phyloP scores from a whole-genome alignment of 1,140 invertebrate species.

The Geopemphigus sp. region DNA sequence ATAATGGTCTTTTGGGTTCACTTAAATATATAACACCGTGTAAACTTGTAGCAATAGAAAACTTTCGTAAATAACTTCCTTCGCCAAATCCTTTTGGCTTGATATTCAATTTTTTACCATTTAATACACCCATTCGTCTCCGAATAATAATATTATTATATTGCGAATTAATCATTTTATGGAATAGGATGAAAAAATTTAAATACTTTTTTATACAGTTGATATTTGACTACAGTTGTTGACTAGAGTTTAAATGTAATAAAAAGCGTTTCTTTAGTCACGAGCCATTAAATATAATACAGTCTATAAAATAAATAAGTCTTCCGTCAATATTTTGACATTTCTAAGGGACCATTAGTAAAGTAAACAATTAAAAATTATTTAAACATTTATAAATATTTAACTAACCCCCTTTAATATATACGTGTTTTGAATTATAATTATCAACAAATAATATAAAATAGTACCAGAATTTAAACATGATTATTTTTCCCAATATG shows the following conservation, averaged over 20 bases:
- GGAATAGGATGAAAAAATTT: background rate
- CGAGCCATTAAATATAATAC: too few species aligned
- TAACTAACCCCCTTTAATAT: background rate
- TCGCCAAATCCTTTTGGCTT: slow-evolving; percentile 12
- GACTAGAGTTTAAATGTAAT: too few species aligned
- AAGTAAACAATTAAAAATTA: background rate
- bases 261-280: too few species aligned
- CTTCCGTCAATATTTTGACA: background rate
- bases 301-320: too few species aligned
- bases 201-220: background rate
- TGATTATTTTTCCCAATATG: background rate
- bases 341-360: background rate
- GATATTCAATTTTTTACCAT: slow-evolving; percentile 6
- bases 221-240: too few species aligned
- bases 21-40: slow-evolving; percentile 35
- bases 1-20: slow-evolving; percentile 17
- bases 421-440: background rate
- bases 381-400: background rate
- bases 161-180: slow-evolving; percentile 3
- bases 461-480: background rate
- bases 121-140: slow-evolving; percentile 33
- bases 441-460: background rate
- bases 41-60: slow-evolving; percentile 20
- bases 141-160: slow-evolving; percentile 9
- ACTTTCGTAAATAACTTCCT: slow-evolving; percentile 25